phyloP scores from a whole-genome alignment of 2,113 vertebrate genomes.

The Chloropsis cyanopogon region DNA sequence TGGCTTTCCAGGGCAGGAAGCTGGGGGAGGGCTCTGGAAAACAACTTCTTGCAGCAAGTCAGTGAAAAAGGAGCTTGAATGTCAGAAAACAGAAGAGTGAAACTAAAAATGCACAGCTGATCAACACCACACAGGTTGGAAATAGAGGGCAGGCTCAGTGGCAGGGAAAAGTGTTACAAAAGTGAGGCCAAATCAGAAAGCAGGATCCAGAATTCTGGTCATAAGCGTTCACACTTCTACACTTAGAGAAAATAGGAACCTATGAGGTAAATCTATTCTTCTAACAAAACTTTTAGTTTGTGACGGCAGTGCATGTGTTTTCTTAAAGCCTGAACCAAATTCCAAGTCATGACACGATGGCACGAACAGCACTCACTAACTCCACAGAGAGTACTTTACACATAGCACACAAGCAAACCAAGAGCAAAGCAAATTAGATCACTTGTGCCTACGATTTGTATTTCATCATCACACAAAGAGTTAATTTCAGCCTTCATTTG shows the following conservation, averaged over 20 bases:
- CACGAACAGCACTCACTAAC: neutral
- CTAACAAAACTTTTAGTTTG: neutral
- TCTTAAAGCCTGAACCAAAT: neutral
- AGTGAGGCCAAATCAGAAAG: neutral
- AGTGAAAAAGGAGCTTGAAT: neutral
- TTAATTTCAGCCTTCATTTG: neutral
- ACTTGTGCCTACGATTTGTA: neutral
- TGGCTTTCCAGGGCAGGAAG: neutral
- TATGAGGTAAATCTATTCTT: neutral
- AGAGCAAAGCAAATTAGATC: neutral
- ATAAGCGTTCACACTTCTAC: neutral
- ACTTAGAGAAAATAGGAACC: neutral
- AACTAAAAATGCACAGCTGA: neutral
- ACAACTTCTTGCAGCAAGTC: neutral
- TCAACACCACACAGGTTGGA: neutral
- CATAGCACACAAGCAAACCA: neutral
- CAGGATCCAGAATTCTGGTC: neutral
- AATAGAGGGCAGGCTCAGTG: neutral
- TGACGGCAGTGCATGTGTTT: neutral
- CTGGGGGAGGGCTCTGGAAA: neutral
- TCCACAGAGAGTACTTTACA: neutral
- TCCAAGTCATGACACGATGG: neutral
- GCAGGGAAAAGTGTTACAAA: neutral
- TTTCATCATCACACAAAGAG: neutral
- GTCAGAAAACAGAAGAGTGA: neutral